Evolutionary conservation across 2,113 vertebrate genomes (phyloP).

Genomic region (Dicaeum eximium): DNA sequence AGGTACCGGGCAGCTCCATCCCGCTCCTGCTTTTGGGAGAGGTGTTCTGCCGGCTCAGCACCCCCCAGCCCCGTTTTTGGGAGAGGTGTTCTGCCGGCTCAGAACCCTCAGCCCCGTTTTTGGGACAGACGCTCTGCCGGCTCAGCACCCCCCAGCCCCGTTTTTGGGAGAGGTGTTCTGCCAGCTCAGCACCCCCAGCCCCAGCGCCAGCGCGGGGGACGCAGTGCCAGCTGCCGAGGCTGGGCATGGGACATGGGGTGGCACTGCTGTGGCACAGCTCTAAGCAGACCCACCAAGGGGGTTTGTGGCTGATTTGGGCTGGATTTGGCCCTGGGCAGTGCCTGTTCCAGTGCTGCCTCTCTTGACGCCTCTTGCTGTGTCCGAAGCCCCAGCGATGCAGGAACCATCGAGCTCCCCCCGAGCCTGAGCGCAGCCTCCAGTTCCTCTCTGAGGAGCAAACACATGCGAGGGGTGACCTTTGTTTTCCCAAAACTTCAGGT

Average conservation of each 20-base stretch:
- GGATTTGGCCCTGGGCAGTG: accelerated
- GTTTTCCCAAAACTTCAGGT: not conserved
- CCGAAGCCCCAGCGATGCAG: accelerated
- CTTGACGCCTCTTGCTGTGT: accelerated
- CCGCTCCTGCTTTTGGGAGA: not conserved
- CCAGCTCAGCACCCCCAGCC: not conserved
- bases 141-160: too few species aligned
- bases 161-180: not conserved
- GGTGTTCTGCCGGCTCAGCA: not conserved
- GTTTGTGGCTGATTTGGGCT: not conserved
- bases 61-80: not conserved
- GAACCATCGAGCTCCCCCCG: accelerated
- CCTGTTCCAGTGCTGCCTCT: accelerated
- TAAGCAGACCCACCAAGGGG: not conserved
- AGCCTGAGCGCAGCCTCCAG: not conserved
- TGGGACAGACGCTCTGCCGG: accelerated
- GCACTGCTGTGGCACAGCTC: accelerated
- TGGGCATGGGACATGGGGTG: accelerated
- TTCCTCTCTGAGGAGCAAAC: accelerated
- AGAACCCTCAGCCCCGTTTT: accelerated
- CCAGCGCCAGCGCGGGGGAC: accelerated
- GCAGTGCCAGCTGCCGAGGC: not conserved
- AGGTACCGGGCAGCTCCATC: accelerated
- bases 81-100: accelerated
- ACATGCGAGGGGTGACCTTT: accelerated